phyloP scores from a whole-genome alignment of 2,888 invertebrate genomes.

The Cheilosia scutellata region DNA sequence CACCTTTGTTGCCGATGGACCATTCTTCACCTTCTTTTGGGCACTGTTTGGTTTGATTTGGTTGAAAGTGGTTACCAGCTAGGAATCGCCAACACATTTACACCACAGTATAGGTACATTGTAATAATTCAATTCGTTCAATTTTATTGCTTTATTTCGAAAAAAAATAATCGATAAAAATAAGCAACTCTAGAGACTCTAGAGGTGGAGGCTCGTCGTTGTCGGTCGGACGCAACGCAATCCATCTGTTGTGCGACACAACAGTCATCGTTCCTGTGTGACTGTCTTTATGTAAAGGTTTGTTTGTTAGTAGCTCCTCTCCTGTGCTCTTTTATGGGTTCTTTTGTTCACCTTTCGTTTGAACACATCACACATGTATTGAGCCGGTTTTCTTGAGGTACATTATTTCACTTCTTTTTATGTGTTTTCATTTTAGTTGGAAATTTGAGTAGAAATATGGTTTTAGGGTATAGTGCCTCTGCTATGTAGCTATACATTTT shows the following conservation, averaged over 20 bases:
- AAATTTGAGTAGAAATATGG: slow-evolving; percentile 46
- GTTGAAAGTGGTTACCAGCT: no score
- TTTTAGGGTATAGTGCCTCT: slow-evolving; percentile 6
- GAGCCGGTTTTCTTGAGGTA: slow-evolving; percentile 52
- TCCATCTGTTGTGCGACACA: slow-evolving; percentile 51
- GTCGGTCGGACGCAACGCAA: slow-evolving; percentile 1
- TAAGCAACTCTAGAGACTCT: background rate
- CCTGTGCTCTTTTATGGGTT: slow-evolving; percentile 55
- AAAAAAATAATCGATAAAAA: background rate
- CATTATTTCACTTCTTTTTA: slow-evolving; percentile 8
- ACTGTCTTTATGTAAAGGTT: slow-evolving; percentile 18
- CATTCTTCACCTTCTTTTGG: no score
- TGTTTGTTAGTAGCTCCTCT: slow-evolving; percentile 24
- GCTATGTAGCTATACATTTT: slow-evolving; percentile 7
- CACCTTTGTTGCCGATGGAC: no score
- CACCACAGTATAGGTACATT: no score
- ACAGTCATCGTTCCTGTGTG: slow-evolving; percentile 32
- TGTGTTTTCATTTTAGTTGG: slow-evolving; percentile 19
- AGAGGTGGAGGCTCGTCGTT: slow-evolving; percentile 16
- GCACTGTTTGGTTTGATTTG: no score
- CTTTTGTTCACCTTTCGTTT: slow-evolving; percentile 42
- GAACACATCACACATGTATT: slow-evolving; percentile 38
- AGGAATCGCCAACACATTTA: no score
- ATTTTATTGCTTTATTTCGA: slow-evolving; percentile 34
- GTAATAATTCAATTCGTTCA: background rate